phyloP scores from a whole-genome alignment of 2,888 invertebrate genomes.

The Standfussiana lucernea region DNA sequence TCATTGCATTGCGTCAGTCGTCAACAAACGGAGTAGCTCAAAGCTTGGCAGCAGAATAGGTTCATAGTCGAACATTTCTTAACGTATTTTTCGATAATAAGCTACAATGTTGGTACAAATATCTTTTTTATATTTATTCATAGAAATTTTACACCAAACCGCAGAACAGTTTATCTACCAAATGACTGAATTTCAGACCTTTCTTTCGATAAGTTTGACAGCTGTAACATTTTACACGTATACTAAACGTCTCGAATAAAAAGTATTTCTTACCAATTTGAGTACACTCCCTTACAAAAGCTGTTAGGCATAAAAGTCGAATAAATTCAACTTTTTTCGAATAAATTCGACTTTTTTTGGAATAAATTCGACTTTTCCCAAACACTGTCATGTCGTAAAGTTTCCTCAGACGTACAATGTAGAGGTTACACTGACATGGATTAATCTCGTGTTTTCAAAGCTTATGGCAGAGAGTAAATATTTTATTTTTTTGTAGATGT shows the following conservation, averaged over 20 bases:
- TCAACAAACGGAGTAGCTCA: no score
- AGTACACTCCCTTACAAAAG: constrained; percentile 45
- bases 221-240: constrained; percentile 30
- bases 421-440: constrained; percentile 72
- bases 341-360: constrained; percentile 57
- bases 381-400: constrained; percentile 74
- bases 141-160: no score
- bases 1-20: no score
- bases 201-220: constrained; percentile 4
- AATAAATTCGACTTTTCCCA: constrained; percentile 58
- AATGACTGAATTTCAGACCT: neutral
- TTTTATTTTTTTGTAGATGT: constrained; percentile 23
- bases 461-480: constrained; percentile 71
- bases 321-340: constrained; percentile 59
- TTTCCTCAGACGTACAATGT: constrained; percentile 71
- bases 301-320: constrained; percentile 64
- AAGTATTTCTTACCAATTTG: constrained; percentile 43
- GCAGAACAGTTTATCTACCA: no score
- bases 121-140: no score
- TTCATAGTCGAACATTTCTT: no score
- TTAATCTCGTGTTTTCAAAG: constrained; percentile 79
- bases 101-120: no score
- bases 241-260: constrained; percentile 25
- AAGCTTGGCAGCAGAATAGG: no score
- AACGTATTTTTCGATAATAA: no score